These are phyloP conservation scores for Neosilurus mollespiculum DNA, from an alignment of 2,797 vertebrate species.

Conservation along the genomic window DNA sequence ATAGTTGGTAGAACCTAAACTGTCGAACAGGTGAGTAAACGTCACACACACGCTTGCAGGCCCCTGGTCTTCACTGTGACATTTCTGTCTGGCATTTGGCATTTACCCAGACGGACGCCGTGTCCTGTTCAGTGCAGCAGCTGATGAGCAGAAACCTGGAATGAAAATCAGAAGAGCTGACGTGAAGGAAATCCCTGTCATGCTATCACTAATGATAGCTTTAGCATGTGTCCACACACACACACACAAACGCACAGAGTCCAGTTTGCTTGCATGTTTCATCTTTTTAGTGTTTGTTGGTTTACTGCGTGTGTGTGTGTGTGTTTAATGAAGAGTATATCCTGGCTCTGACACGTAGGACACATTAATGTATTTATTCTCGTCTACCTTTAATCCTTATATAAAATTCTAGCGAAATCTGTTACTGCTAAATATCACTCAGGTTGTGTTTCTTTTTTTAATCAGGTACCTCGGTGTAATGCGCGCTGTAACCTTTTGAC, in stretches of 20 bases:
- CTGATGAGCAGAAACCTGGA: conserved; percentile 7
- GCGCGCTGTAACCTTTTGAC: too few species aligned
- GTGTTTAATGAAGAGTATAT: neutral
- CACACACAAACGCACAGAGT: neutral
- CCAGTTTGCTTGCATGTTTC: neutral
- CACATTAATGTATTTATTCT: neutral
- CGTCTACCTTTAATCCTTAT: neutral
- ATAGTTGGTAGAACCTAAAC: too few species aligned
- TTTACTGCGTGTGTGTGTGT: neutral
- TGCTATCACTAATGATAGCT: conserved; percentile 22
- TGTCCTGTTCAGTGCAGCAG: conserved; percentile 31
- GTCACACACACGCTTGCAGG: neutral
- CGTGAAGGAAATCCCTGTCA: conserved; percentile 33
- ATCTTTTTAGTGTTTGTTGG: neutral
- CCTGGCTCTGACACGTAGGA: neutral
- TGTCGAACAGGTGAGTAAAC: neutral
- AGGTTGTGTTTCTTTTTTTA: too few species aligned
- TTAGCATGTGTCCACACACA: neutral
- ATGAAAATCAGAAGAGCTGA: conserved; percentile 24
- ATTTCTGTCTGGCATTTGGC: conserved; percentile 40
- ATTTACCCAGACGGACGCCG: conserved; percentile 1
- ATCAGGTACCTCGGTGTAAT: too few species aligned
- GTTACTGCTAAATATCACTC: neutral
- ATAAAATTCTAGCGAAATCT: neutral
- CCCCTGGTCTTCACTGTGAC: neutral